phyloP scores from a whole-genome alignment of 2,888 invertebrate species.

The Mycalesis mineus region DNA sequence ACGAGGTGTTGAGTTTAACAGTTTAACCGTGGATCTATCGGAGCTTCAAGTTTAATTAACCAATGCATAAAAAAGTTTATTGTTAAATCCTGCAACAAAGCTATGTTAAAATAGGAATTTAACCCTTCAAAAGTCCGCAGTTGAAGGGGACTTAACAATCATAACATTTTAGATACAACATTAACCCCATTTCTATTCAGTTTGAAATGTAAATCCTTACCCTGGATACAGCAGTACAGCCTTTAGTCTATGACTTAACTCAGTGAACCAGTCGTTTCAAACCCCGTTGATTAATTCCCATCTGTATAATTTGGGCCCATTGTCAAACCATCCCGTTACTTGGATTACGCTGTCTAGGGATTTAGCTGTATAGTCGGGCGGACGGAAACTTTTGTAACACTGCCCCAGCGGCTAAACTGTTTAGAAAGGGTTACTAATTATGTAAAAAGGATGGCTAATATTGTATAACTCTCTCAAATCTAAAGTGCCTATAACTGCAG shows the following conservation, averaged over 20 bases:
- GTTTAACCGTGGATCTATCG: too few species aligned
- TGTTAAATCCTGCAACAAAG: too few species aligned
- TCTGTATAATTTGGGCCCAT: constrained; percentile 44
- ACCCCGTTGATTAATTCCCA: constrained; percentile 43
- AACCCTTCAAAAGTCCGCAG: not conserved
- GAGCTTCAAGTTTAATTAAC: too few species aligned
- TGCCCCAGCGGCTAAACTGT: constrained; percentile 1
- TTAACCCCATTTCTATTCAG: constrained; percentile 20
- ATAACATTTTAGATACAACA: constrained; percentile 18
- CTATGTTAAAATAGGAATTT: not conserved
- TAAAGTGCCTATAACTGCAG: too few species aligned
- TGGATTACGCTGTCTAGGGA: constrained; percentile 31
- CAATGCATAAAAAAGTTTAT: too few species aligned
- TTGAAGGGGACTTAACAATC: not conserved
- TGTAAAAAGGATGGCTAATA: not conserved
- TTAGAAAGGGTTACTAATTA: constrained; percentile 1
- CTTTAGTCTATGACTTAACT: constrained; percentile 26
- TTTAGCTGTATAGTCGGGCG: constrained; percentile 15
- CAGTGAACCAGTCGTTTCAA: constrained; percentile 26
- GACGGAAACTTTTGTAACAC: constrained; percentile 16
- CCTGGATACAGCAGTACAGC: constrained; percentile 11
- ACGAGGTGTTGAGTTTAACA: too few species aligned
- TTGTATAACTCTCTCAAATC: not conserved
- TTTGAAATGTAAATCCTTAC: constrained; percentile 21
- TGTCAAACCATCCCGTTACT: constrained; percentile 36